A percentile compares a stretch with the other conserved stretches of the same genome.
Conservation (phyloP, 2,888 invertebrate genomes). For the Eupithecia inturbata region DNA sequence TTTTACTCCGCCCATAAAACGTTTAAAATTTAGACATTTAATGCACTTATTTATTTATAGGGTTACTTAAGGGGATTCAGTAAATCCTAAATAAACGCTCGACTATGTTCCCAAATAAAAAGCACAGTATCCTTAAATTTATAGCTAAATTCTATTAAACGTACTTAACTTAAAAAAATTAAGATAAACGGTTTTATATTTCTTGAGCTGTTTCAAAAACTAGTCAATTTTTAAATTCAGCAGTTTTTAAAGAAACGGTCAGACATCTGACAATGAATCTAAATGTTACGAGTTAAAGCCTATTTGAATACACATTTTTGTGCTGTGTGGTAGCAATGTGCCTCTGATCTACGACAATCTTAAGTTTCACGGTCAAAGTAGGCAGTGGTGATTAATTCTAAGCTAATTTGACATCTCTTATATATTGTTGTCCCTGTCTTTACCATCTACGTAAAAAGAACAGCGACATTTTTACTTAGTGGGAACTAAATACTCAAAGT, state of each 20-base stretch:
- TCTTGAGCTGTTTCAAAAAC: neutral
- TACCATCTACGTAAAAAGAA: no score
- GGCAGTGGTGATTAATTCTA: no score
- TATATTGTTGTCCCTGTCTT: no score
- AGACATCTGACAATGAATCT: no score
- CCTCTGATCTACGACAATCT: no score
- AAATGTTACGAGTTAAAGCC: no score
- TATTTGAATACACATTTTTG: no score
- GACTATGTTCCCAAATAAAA: neutral
- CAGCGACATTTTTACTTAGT: neutral
- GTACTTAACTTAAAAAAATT: neutral
- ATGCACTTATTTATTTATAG: slow-evolving; percentile 1
- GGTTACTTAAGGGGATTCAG: neutral
- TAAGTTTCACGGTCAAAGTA: no score
- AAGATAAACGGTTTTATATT: neutral
- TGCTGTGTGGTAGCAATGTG: no score
- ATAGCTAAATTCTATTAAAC: neutral
- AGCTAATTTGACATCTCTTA: no score
- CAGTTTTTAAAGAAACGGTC: no score
- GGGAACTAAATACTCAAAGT: neutral
- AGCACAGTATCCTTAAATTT: neutral
- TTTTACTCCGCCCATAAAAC: neutral
- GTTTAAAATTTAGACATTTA: neutral
- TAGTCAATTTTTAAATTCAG: neutral
- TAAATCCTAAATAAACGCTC: neutral